Evolutionary conservation across 2,888 invertebrate genomes (phyloP).

Genomic region (Phrixothrix hirtus): DNA sequence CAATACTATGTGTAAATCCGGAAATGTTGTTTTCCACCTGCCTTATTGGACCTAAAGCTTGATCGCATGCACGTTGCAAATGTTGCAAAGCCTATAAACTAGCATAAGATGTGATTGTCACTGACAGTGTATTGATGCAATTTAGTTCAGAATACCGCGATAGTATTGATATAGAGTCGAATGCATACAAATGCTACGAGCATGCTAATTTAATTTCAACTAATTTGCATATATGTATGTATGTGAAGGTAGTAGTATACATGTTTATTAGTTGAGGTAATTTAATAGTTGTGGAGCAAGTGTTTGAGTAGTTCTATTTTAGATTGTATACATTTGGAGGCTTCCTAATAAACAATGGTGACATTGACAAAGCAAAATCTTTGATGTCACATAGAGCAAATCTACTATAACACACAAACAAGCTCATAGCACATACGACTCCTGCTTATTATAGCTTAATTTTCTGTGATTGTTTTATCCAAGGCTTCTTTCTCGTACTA

Average conservation of each 20-base stretch:
- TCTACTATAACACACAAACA: constrained; percentile 38
- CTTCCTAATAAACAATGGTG: constrained; percentile 11
- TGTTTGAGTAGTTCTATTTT: constrained; percentile 8
- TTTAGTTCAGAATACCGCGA: constrained; percentile 14
- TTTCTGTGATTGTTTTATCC: constrained; percentile 39
- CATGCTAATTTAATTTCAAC: constrained; percentile 38
- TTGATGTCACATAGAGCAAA: constrained; percentile 36
- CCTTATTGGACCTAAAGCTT: constrained; percentile 17
- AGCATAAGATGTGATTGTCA: constrained; percentile 56
- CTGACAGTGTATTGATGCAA: constrained; percentile 51
- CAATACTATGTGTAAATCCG: not conserved
- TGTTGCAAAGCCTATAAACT: constrained; percentile 48
- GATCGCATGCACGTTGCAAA: constrained; percentile 36
- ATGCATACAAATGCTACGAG: constrained; percentile 46
- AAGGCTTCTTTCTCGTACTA: constrained; percentile 35
- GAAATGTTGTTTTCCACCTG: not conserved
- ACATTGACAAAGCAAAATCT: constrained; percentile 21
- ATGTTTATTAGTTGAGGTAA: constrained; percentile 10
- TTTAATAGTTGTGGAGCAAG: constrained; percentile 8
- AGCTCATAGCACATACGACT: constrained; percentile 31
- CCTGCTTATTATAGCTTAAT: constrained; percentile 21
- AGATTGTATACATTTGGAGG: constrained; percentile 6
- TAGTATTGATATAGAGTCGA: constrained; percentile 51
- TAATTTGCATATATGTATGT: constrained; percentile 17
- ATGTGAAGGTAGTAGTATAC: constrained; percentile 22